A percentile compares a stretch with the other conserved stretches of the same genome.
phyloP scores from a whole-genome alignment of 2,888 invertebrate genomes.

The Cerceris rybyensis region DNA sequence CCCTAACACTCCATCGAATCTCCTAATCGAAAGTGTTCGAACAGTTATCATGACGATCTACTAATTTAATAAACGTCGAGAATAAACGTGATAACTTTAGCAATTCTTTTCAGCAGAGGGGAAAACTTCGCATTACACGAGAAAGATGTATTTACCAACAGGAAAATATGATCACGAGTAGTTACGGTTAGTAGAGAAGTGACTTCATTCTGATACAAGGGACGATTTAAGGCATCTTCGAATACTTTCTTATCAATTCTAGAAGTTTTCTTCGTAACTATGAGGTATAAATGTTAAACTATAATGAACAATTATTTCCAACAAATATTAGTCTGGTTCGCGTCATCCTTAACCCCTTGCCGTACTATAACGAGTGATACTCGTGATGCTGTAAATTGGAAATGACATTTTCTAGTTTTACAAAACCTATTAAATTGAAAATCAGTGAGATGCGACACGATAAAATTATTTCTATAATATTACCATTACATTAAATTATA shows the following conservation, averaged over 20 bases:
- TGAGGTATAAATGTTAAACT: too few species aligned
- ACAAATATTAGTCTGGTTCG: background rate
- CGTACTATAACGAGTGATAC: too few species aligned
- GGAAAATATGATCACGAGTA: conserved; percentile 20
- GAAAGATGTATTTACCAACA: conserved; percentile 22
- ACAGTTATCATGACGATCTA: conserved; percentile 6
- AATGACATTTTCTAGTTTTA: too few species aligned
- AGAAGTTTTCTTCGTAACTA: background rate
- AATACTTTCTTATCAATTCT: too few species aligned
- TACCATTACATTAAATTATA: too few species aligned
- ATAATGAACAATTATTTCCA: too few species aligned
- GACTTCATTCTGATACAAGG: conserved; percentile 9
- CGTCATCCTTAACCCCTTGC: background rate
- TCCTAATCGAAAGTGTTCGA: conserved; percentile 18
- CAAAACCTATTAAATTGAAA: too few species aligned
- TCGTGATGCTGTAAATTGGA: too few species aligned
- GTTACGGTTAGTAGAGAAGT: conserved; percentile 4
- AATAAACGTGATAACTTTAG: conserved; percentile 19
- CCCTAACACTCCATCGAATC: conserved; percentile 17
- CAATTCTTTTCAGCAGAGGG: conserved; percentile 8
- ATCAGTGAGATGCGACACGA: too few species aligned
- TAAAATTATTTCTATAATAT: too few species aligned
- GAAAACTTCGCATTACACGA: conserved; percentile 1
- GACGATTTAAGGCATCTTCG: conserved; percentile 13
- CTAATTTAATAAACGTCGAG: conserved; percentile 47